Conservation (phyloP, 2,797 vertebrate species). For the Chrosomus eos region DNA sequence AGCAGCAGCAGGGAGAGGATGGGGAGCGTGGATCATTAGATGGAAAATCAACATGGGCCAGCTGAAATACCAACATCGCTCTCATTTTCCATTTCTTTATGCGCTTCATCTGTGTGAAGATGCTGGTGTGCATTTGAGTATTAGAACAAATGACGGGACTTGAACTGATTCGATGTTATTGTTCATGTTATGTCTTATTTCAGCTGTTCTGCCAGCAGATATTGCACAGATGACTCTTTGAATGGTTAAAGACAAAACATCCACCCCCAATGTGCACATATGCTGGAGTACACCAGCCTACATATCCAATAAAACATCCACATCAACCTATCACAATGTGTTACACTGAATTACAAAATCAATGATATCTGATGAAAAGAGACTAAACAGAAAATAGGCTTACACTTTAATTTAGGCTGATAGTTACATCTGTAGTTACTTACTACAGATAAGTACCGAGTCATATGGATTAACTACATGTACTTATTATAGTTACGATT, state of each 20-base stretch:
- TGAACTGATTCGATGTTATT: background rate
- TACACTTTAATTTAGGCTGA: background rate
- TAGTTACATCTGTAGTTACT: too few relatives aligned
- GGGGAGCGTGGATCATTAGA: conserved; percentile 57
- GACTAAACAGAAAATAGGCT: background rate
- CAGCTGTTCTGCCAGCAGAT: conserved; percentile 10
- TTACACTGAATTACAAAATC: background rate
- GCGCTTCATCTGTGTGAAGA: background rate
- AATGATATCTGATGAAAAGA: background rate
- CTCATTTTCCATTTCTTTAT: background rate
- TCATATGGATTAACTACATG: background rate
- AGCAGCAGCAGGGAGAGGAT: conserved; percentile 54
- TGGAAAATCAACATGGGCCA: conserved; percentile 50
- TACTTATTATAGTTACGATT: background rate
- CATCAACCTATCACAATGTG: background rate
- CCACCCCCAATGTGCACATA: conserved; percentile 9
- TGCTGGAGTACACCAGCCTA: conserved; percentile 6
- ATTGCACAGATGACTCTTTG: conserved; percentile 19
- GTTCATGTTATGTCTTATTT: conserved; percentile 25
- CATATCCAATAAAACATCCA: conserved; percentile 4
- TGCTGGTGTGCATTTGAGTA: background rate
- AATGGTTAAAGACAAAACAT: conserved; percentile 27
- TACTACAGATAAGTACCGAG: background rate
- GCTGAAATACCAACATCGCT: conserved; percentile 37
- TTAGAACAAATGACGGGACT: background rate